These are phyloP conservation scores for Esox niger DNA, from an alignment of 2,113 vertebrate species.

Conservation along the genomic window DNA sequence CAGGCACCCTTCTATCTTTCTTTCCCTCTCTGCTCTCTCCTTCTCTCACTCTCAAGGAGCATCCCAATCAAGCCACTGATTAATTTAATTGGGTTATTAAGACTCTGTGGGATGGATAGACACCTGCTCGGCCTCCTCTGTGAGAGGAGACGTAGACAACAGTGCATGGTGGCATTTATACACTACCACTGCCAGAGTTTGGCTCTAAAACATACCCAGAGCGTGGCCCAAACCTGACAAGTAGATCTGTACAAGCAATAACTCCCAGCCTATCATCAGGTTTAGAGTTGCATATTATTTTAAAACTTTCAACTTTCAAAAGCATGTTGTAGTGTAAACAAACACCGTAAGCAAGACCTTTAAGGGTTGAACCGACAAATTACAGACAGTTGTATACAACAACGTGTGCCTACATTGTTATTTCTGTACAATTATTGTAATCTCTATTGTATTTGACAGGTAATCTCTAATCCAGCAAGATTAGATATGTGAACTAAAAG, in stretches of 20 bases:
- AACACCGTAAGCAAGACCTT: neutral
- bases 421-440: too few species aligned
- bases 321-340: neutral
- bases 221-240: neutral
- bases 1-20: neutral
- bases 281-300: too few species aligned
- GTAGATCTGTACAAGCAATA: too few species aligned
- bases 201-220: too few species aligned
- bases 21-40: too few species aligned
- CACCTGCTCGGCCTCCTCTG: conserved; percentile 46
- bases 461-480: neutral
- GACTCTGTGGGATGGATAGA: conserved; percentile 8
- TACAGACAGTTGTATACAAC: too few species aligned
- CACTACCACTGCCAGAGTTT: conserved; percentile 42
- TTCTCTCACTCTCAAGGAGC: neutral
- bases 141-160: too few species aligned
- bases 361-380: too few species aligned
- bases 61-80: conserved; percentile 18
- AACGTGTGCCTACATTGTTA: too few species aligned
- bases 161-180: conserved; percentile 65
- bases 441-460: too few species aligned
- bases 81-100: conserved; percentile 16
- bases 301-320: too few species aligned
- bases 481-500: neutral
- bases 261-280: too few species aligned